phyloP scores from a whole-genome alignment of 2,888 invertebrate species.

The Noctua janthe region DNA sequence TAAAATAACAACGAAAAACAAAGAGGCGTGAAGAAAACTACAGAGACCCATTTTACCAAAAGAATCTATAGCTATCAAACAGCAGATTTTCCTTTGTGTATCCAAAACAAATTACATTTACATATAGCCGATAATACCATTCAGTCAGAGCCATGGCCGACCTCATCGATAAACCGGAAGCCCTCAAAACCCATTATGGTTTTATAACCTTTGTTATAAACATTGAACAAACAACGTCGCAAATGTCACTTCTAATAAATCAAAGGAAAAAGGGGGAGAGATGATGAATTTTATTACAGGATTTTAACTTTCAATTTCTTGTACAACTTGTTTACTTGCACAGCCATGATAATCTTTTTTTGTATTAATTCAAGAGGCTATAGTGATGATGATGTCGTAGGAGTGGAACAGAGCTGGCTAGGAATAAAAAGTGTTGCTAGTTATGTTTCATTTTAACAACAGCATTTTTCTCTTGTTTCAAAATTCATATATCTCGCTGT shows the following conservation, averaged over 20 bases:
- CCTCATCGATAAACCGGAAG: conserved; percentile 63
- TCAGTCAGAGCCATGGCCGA: conserved; percentile 32
- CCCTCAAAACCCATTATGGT: conserved; percentile 63
- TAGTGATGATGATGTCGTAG: background rate
- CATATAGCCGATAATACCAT: conserved; percentile 47
- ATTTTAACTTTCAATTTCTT: conserved; percentile 77
- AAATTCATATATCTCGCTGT: background rate
- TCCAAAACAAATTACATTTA: conserved; percentile 49
- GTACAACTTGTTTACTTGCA: conserved; percentile 77
- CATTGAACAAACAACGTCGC: conserved; percentile 72
- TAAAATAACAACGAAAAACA: background rate
- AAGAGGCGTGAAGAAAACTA: conserved; percentile 1
- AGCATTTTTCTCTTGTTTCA: background rate
- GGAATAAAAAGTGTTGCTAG: too few species aligned
- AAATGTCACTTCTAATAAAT: conserved; percentile 79
- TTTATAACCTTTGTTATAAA: conserved; percentile 68
- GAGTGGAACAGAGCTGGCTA: too few species aligned
- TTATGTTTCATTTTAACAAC: background rate
- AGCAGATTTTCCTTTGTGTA: conserved; percentile 39
- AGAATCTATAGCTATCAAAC: conserved; percentile 22
- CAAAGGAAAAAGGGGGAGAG: conserved; percentile 69
- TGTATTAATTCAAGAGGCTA: too few species aligned
- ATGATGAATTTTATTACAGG: conserved; percentile 75
- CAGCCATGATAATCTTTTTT: conserved; percentile 60
- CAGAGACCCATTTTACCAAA: background rate